Evolutionary conservation across 2,797 vertebrate species (phyloP).

Genomic region (Scyliorhinus canicula): DNA sequence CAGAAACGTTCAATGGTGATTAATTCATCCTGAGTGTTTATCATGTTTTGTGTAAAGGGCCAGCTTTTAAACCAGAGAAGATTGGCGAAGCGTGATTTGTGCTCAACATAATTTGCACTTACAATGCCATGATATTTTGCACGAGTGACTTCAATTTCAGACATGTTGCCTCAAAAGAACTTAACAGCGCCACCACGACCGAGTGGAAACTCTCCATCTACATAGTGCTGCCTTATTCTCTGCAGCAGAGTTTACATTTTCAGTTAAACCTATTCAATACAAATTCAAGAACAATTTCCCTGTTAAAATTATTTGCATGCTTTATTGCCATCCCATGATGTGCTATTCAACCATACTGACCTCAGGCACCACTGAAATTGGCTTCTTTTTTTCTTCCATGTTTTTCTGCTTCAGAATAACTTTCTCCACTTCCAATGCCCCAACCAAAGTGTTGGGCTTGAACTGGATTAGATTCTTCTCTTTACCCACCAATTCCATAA

Average conservation of each 20-base stretch:
- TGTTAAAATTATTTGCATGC: background rate
- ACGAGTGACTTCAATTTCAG: background rate
- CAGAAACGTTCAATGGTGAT: background rate
- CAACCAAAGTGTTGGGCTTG: constrained; percentile 86
- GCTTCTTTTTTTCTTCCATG: constrained; percentile 70
- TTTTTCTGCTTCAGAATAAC: constrained; percentile 84
- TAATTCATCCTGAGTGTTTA: background rate
- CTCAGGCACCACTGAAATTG: constrained; percentile 80
- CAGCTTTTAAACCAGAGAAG: background rate
- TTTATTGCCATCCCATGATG: too few species aligned
- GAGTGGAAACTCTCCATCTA: background rate
- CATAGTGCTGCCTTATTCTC: background rate
- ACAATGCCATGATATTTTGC: background rate
- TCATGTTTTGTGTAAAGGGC: background rate
- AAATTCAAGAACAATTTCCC: background rate
- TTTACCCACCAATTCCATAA: constrained; percentile 78
- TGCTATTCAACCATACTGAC: constrained; percentile 53
- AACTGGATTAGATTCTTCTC: constrained; percentile 80
- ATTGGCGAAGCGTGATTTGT: background rate
- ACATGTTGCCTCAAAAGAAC: background rate
- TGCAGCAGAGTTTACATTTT: background rate
- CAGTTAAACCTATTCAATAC: background rate
- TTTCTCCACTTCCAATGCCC: constrained; percentile 79
- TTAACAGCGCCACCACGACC: background rate
- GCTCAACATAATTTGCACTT: background rate